phyloP scores from a whole-genome alignment of 2,113 vertebrate species.

The Python bivittatus region DNA sequence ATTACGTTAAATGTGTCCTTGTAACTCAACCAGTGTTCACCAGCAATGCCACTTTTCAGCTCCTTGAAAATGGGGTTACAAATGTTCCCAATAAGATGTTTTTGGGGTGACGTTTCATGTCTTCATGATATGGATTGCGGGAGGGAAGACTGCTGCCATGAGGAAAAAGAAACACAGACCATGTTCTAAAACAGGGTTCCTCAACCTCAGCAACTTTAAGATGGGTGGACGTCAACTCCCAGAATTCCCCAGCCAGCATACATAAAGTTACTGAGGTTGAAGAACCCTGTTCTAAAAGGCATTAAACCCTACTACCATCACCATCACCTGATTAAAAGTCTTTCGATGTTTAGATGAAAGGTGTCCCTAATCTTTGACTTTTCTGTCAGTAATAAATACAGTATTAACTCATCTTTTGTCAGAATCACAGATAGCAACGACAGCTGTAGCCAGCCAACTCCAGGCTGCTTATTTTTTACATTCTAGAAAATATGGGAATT shows the following conservation, averaged over 20 bases:
- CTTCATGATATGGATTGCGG: not conserved
- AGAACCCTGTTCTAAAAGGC: not conserved
- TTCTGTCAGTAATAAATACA: not conserved
- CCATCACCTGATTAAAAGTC: not conserved
- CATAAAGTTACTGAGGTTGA: too few species aligned
- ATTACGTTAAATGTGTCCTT: too few species aligned
- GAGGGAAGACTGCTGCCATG: not conserved
- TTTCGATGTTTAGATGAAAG: not conserved
- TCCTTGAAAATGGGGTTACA: not conserved
- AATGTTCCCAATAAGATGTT: not conserved
- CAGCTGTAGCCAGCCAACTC: not conserved
- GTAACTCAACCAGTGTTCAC: too few species aligned
- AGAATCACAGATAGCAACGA: not conserved
- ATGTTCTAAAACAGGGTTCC: not conserved
- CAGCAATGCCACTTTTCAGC: too few species aligned
- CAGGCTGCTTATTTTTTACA: not conserved
- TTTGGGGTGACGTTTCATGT: not conserved
- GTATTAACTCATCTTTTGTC: not conserved
- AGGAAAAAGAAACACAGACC: not conserved
- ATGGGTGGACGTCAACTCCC: too few species aligned
- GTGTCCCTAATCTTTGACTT: not conserved
- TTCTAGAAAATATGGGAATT: not conserved
- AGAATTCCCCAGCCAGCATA: too few species aligned
- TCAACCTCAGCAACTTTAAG: too few species aligned
- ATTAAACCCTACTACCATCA: not conserved